phyloP scores from a whole-genome alignment of 1,140 invertebrate genomes.

The Atta colombica region DNA sequence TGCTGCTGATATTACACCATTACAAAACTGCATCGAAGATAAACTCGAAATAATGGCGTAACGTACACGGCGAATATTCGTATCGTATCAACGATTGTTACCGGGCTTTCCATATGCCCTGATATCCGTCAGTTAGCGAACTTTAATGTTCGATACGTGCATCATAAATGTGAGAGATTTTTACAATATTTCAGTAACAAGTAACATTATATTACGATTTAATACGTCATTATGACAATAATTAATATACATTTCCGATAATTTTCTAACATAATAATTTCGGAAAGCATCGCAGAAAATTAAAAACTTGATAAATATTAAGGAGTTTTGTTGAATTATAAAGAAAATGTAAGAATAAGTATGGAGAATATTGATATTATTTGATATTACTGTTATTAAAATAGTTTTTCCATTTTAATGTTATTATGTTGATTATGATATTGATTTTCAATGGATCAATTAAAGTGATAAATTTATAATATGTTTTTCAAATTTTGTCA shows the following conservation, averaged over 20 bases:
- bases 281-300: neutral
- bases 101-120: neutral
- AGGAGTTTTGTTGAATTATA: neutral
- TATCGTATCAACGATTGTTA: slow-evolving; percentile 35
- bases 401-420: too few relatives aligned
- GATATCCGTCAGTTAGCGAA: slow-evolving; percentile 39
- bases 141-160: neutral
- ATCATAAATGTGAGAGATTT: neutral
- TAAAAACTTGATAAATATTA: neutral
- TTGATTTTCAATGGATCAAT: too few relatives aligned
- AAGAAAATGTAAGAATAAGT: neutral
- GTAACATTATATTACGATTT: neutral
- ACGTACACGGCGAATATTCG: slow-evolving; percentile 46
- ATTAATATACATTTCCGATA: neutral
- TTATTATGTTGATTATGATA: too few relatives aligned
- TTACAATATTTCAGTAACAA: neutral
- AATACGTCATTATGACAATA: neutral
- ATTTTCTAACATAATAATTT: slow-evolving; percentile 17
- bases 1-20: slow-evolving; percentile 24
- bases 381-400: too few relatives aligned
- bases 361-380: neutral
- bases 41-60: slow-evolving; percentile 45
- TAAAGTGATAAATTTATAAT: too few relatives aligned
- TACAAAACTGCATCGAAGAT: slow-evolving; percentile 52
- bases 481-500: too few relatives aligned